phyloP scores from a whole-genome alignment of 2,113 vertebrate genomes.

The Pelecanoides urinatrix region DNA sequence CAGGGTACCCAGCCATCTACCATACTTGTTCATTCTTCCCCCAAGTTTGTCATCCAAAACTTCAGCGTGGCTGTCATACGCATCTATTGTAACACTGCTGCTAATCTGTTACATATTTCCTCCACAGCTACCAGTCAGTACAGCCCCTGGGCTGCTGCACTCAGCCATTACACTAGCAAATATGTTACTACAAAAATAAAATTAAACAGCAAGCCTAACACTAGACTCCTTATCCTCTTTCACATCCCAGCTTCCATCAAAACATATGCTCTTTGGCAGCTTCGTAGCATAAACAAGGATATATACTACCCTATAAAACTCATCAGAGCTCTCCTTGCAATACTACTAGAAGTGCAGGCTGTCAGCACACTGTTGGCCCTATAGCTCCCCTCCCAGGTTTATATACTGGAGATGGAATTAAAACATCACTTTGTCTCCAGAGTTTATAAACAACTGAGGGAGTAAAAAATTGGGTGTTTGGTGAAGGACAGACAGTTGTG shows the following conservation, averaged over 20 bases:
- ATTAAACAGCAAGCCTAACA: constrained; percentile 8
- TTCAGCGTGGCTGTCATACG: neutral
- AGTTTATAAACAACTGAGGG: constrained; percentile 77
- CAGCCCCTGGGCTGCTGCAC: neutral
- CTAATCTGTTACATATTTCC: neutral
- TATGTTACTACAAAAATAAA: constrained; percentile 16
- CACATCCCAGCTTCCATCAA: constrained; percentile 18
- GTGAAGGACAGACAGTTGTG: constrained; percentile 79
- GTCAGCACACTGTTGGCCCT: constrained; percentile 65
- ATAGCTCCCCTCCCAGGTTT: constrained; percentile 69
- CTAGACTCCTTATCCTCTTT: constrained; percentile 21
- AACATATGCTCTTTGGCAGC: constrained; percentile 4
- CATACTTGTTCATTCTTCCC: neutral
- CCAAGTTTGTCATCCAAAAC: neutral
- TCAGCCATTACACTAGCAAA: neutral
- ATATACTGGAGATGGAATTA: constrained; percentile 76
- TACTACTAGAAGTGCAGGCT: constrained; percentile 51
- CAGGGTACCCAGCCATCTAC: neutral
- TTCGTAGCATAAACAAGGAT: constrained; percentile 32
- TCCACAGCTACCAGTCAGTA: neutral
- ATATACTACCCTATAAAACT: constrained; percentile 40
- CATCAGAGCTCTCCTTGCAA: neutral
- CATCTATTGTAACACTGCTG: neutral
- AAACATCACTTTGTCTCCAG: constrained; percentile 75
- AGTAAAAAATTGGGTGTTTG: constrained; percentile 77